A percentile compares a stretch with the other conserved stretches of the same genome.
Evolutionary conservation across 1,140 invertebrate species (phyloP).

Genomic region (Heterodera schachtii): DNA sequence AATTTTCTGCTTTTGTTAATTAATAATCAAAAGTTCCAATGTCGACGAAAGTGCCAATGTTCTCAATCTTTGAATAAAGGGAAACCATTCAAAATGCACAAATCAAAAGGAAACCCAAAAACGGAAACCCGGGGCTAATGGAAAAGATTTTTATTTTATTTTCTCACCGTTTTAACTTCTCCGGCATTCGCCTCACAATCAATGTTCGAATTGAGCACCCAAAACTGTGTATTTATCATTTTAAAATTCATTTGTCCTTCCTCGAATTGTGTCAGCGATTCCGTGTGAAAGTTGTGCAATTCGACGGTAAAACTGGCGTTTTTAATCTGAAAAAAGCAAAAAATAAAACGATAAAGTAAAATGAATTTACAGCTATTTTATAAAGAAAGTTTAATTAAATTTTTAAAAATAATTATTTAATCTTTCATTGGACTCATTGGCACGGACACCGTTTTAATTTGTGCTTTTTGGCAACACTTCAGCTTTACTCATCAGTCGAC

Average conservation of each 20-base stretch:
- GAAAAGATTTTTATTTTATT: background rate
- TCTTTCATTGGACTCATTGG: slow-evolving; percentile 71
- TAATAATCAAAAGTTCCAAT: background rate
- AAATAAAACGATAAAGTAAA: no score
- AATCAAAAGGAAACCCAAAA: no score
- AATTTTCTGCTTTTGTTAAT: no score
- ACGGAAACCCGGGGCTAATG: no score
- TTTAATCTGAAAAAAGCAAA: background rate
- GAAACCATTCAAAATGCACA: background rate
- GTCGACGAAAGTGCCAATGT: background rate
- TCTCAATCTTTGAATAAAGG: background rate
- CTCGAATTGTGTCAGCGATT: background rate
- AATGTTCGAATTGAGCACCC: background rate
- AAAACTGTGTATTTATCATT: background rate
- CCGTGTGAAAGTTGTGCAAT: background rate
- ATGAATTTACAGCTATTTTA: no score
- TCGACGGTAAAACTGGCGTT: background rate
- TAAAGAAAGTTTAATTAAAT: background rate
- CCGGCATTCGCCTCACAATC: background rate
- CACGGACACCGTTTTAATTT: slow-evolving; percentile 82
- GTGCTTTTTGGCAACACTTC: slow-evolving; percentile 81
- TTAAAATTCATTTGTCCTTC: background rate
- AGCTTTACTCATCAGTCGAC: background rate
- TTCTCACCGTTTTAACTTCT: background rate
- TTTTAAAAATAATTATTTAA: background rate